Evolutionary conservation across 1,140 invertebrate species (phyloP).

Genomic region (Drosophila albomicans): DNA sequence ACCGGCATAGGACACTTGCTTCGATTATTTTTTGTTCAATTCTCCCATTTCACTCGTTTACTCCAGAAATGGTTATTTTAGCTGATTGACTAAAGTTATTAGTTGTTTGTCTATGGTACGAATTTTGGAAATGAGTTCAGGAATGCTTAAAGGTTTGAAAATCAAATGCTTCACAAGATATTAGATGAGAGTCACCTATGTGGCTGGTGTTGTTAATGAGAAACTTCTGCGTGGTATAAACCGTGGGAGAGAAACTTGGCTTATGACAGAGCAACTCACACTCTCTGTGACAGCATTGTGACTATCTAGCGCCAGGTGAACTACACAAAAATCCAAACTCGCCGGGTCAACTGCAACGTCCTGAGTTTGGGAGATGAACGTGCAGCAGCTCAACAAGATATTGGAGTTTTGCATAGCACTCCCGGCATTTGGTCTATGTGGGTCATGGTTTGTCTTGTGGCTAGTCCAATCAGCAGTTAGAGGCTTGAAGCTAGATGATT

Average conservation of each 20-base stretch:
- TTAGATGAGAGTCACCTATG: constrained; percentile 46
- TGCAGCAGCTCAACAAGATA: background rate
- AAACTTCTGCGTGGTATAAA: background rate
- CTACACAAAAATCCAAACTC: constrained; percentile 1
- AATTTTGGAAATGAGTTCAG: constrained; percentile 80
- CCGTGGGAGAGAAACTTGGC: constrained; percentile 75
- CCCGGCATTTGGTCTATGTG: constrained; percentile 70
- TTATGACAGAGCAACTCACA: constrained; percentile 5
- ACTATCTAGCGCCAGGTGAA: constrained; percentile 16
- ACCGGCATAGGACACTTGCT: constrained; percentile 84
- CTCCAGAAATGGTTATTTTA: background rate
- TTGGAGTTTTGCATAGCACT: constrained; percentile 1
- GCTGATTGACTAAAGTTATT: constrained; percentile 10
- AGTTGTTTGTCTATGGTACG: constrained; percentile 58
- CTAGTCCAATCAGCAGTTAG: constrained; percentile 1
- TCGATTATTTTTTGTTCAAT: constrained; percentile 68
- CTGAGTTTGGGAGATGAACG: constrained; percentile 66
- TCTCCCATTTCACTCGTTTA: constrained; percentile 40
- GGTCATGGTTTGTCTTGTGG: constrained; percentile 76
- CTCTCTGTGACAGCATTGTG: constrained; percentile 34
- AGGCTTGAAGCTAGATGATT: background rate
- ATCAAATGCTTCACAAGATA: constrained; percentile 20
- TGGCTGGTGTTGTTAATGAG: constrained; percentile 49
- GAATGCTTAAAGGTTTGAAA: constrained; percentile 73
- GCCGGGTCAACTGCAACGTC: constrained; percentile 3